Percentiles rank a stretch among this genome's conserved stretches.
Conservation (phyloP, 2,113 vertebrate species). For the Formicarius rufipectus region DNA sequence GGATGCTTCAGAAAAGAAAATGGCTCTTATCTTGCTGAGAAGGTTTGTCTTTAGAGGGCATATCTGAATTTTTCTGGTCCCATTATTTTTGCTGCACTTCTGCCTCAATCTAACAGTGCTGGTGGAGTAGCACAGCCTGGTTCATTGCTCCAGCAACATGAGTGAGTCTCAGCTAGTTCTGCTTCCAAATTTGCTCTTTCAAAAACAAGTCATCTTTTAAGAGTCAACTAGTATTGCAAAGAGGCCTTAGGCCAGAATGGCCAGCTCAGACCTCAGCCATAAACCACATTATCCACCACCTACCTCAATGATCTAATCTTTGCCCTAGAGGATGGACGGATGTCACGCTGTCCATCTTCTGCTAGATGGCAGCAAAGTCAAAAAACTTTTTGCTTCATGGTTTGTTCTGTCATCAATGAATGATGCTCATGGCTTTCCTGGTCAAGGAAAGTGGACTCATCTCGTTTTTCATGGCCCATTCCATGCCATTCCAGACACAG, state of each 20-base stretch:
- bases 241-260: not conserved
- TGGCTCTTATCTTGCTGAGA: not conserved
- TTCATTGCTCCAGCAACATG: not conserved
- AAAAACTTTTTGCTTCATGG: not conserved
- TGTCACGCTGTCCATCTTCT: slow-evolving; percentile 1
- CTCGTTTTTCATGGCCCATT: not conserved
- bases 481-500: not conserved
- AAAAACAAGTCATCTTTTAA: not conserved
- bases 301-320: not conserved
- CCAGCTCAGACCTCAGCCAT: not conserved
- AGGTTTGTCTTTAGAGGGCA: not conserved
- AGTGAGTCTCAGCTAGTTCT: not conserved
- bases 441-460: not conserved
- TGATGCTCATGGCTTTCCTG: not conserved
- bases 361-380: slow-evolving; percentile 59
- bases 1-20: not conserved
- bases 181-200: not conserved
- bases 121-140: not conserved
- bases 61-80: not conserved
- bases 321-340: not conserved
- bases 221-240: not conserved
- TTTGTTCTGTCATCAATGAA: not conserved
- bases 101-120: not conserved
- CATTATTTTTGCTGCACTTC: not conserved
- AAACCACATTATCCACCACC: not conserved